A percentile compares a stretch with the other conserved stretches of the same genome.
Conservation (phyloP, 2,888 invertebrate genomes). For the Heterodera filipjevi region DNA sequence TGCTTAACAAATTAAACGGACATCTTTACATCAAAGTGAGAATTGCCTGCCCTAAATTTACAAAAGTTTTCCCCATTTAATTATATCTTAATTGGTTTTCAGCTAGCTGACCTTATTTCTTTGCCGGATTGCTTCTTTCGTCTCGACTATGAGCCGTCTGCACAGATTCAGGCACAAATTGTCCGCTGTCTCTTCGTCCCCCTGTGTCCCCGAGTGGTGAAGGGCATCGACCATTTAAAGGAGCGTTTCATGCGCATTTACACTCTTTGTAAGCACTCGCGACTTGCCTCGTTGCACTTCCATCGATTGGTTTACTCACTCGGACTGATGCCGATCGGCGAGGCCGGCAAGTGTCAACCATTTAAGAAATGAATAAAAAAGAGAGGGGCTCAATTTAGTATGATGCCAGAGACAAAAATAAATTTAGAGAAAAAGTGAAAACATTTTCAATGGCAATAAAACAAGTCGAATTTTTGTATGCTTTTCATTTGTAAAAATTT, state of each 20-base stretch:
- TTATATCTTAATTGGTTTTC: neutral
- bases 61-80: neutral
- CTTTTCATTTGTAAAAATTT: no score
- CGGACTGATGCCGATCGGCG: constrained; percentile 29
- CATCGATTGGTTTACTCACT: constrained; percentile 39
- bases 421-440: no score
- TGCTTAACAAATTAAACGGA: constrained; percentile 36
- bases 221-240: constrained; percentile 27
- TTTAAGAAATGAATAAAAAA: neutral
- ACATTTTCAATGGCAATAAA: no score
- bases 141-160: constrained; percentile 41
- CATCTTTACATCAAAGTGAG: constrained; percentile 35
- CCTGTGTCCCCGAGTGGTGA: constrained; percentile 26
- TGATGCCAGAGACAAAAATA: no score
- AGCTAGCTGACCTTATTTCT: constrained; percentile 31
- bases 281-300: constrained; percentile 39
- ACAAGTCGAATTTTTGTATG: no score
- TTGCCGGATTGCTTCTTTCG: constrained; percentile 35
- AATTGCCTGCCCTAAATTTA: neutral
- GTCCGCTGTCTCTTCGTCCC: constrained; percentile 32
- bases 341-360: constrained; percentile 30
- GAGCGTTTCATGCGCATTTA: constrained; percentile 35
- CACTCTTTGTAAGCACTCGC: constrained; percentile 34
- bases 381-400: no score
- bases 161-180: constrained; percentile 35